Evolutionary conservation across 2,113 vertebrate species (phyloP).

Genomic region (Delphinus delphis): DNA sequence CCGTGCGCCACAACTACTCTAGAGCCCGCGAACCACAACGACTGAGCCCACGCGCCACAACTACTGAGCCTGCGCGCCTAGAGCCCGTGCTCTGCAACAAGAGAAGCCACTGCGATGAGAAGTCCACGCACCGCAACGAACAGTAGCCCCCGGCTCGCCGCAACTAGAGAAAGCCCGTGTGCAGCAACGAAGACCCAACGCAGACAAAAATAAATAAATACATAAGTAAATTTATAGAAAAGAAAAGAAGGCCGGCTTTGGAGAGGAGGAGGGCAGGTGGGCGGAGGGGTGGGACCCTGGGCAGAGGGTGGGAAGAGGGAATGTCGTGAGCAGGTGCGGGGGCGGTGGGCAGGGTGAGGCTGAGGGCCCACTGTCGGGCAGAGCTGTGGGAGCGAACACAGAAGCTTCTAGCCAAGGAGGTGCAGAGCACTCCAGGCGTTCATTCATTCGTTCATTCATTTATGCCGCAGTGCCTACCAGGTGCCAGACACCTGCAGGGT

Average conservation of each 20-base stretch:
- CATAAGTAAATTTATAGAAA: no score
- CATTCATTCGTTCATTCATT: background rate
- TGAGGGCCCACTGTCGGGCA: background rate
- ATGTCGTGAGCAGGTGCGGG: background rate
- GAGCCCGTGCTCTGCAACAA: no score
- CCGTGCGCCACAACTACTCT: no score
- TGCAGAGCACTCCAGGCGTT: background rate
- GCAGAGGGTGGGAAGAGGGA: background rate
- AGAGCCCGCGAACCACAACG: no score
- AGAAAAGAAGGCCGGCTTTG: background rate
- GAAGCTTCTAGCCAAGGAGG: background rate
- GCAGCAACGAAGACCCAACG: no score
- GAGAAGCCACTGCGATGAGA: no score
- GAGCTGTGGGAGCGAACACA: background rate
- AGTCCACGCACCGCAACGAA: fast-evolving
- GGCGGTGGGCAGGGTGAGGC: background rate
- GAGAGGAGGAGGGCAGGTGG: background rate
- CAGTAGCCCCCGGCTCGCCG: no score
- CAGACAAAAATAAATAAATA: no score
- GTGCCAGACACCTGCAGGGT: background rate
- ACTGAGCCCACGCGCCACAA: no score
- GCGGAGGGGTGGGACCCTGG: fast-evolving
- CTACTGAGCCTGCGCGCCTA: no score
- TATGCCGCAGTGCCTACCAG: background rate
- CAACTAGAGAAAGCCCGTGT: no score